Base-by-base conservation (phyloP, 2,797 vertebrate species). In the Acanthurus leucopareius region DNA sequence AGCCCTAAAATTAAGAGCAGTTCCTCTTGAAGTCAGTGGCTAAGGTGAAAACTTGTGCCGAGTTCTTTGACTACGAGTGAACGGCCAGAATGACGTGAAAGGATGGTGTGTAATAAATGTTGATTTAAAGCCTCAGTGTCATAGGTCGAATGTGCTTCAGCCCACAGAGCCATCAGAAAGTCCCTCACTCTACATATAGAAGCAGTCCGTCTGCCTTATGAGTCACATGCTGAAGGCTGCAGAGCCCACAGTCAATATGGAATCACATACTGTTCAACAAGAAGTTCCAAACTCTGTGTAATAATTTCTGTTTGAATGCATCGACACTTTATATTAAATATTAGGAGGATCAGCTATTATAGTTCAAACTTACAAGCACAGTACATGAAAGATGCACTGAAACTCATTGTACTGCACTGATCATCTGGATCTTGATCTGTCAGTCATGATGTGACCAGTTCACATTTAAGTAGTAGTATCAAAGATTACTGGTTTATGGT, bases 101-200 rank as follows among this genome's bases (percentile, higher is more conserved):
- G 65, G 14, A 19, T 56, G 42, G 48, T 1, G 54, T 54, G 25
- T 73, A 28, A 80, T 66, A 40, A 61, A 68, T 11, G 69, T 47
- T 59, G 66, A 70, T 9, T 60, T 38, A 42, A 8, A 57, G 44
- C n/a, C 51, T 65, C n/a, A 2, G 45, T 44, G 62, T 72, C 42
- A 32, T 38, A 51, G 38, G 49, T 20, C 32, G 32, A 35, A 17
- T 48, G 62, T 62, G 58, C 17, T 40, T 73, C 57, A 80, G 47
- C 66, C 80, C 73, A 75, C 66, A 53, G 63, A 75, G 63, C 16
- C 59, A 58, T 38, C 70, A 69, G 67, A 49, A 72, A 47, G 58
- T 11, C 14, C 20, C 52, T 61, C 16, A 52, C 59, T 67, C 58
- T 40, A 52, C 53, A 69, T 75, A 17, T 45, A 53, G 73, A 69